Base-by-base conservation (phyloP, 2,797 vertebrate genomes). In the Okamejei kenojei region DNA sequence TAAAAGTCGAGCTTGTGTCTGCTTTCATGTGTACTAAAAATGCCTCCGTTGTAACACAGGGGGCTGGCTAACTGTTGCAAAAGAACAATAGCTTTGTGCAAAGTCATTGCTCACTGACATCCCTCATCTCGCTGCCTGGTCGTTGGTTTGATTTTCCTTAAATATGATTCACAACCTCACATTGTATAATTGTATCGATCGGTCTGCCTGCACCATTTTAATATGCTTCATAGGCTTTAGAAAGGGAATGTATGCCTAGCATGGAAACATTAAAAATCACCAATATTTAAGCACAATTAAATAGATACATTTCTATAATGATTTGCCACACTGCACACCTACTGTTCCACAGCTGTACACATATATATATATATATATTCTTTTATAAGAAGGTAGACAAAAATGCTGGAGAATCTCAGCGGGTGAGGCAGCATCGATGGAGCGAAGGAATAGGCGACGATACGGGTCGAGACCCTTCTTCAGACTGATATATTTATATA, bases 1-100 rank as follows among this genome's bases (percentile, higher is more conserved):
- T 96, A 96, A 97, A 97, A 97, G 96, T 96, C 96, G 96, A 96
- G 94, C 95, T 93, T 95, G 96, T 54, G 45, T 95, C 97, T 96
- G 96, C 96, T 97, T 97, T 97, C 96, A 96, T 96, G 96, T 96
- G 96, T 96, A 96, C 96, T 96, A 95, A 96, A 96, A 54, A 96
- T 95, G 96, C 96, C 97, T 97, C 29, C 95, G 96, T 95, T 94
- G 94, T 94, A 74, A 95, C 95, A 94, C 96, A 95, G 96, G 94
- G 96, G 95, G 96, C 95, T 96, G 95, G 95, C 94, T 94, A 93
- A 54, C 45, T 0, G 95, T 95, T 94, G 94, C 94, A 94, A 94
- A 95, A 95, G 96, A 96, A 97, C 97, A 97, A 96, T 96, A 95
- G 96, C 96, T 95, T 94, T 94, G 94, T 95, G 95, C 95, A 54